phyloP scores from a whole-genome alignment of 2,888 invertebrate species.

The Hypomecis punctinalis region DNA sequence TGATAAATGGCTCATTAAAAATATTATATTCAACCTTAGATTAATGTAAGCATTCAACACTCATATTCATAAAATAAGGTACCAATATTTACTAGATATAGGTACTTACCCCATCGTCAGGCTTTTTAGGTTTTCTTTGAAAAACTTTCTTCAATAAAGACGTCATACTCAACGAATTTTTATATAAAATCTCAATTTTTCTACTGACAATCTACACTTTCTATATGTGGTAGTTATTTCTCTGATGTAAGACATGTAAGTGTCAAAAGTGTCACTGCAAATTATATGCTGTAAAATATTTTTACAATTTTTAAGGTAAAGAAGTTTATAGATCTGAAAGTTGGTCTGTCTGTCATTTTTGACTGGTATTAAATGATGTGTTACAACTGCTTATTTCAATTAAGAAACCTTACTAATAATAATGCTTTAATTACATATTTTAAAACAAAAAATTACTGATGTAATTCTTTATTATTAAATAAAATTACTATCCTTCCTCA shows the following conservation, averaged over 20 bases:
- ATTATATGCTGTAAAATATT: conserved; percentile 2
- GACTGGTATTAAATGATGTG: background rate
- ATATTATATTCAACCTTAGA: background rate
- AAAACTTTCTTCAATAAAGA: conserved; percentile 40
- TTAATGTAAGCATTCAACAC: background rate
- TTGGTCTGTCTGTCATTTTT: background rate
- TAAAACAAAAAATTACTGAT: too few species aligned
- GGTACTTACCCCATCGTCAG: conserved; percentile 16
- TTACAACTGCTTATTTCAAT: background rate
- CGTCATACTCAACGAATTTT: conserved; percentile 35
- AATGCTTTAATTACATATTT: too few species aligned
- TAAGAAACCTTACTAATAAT: too few species aligned
- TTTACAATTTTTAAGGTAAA: background rate
- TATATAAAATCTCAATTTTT: background rate
- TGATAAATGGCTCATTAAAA: too few species aligned
- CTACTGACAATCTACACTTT: background rate
- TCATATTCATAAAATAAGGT: background rate
- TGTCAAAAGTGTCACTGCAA: conserved; percentile 10
- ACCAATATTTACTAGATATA: background rate
- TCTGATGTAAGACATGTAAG: background rate
- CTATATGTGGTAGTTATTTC: too few species aligned
- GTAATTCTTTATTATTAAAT: too few species aligned
- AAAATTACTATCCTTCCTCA: too few species aligned
- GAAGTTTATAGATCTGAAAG: background rate
- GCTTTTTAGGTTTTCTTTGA: conserved; percentile 32